Evolutionary conservation across 2,797 vertebrate genomes (phyloP), one percentile per base, ranked within the genome.

Genomic region (Cyprinodon diabolis): DNA sequence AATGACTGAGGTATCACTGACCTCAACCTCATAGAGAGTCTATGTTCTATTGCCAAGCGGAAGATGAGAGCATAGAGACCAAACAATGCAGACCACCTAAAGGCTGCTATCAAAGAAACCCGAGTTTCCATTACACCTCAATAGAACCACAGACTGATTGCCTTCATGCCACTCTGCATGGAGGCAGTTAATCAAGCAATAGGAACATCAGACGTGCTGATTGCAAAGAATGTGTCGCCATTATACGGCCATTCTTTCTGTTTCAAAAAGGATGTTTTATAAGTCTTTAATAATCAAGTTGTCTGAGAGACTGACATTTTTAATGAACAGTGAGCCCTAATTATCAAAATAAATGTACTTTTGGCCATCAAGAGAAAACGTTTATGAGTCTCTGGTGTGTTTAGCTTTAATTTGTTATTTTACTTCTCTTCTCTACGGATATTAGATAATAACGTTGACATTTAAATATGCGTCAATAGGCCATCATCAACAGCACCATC

Each of bases 401-500:
- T 14, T 51, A 17, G 4, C 14, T 15, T 14, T 51, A 2, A 30
- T 1, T 23, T 30, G 5, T 57, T 6, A 21, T 52, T 52, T 30
- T 30, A 3, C 30, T 49, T 6, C 63, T 14, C 30, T 67, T 0
- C 54, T 5, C 7, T 21, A 25, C 4, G 0, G 17, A 25, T 71
- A 0, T 74, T 60, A 11, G 43, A 1, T 2, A 1, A 2, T 17
- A 10, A 23, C 54, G 55, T 9, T 60, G 57, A 60, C 13, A 9
- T 35, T 37, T 60, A 37, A 37, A 21, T 47, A 45, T 25, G 30
- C 55, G 65, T 21, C 57, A 1, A 0, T 88, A 99, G 98, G 97
- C 97, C 1, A 97, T 99, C 91, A 99, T 99, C 89, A 99, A 99
- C 91, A 99, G 97, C 92, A 99, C 97, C 14, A 95, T 99, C 78